Evolutionary conservation across 1,140 invertebrate species (phyloP).

Genomic region (Lucilia sericata): DNA sequence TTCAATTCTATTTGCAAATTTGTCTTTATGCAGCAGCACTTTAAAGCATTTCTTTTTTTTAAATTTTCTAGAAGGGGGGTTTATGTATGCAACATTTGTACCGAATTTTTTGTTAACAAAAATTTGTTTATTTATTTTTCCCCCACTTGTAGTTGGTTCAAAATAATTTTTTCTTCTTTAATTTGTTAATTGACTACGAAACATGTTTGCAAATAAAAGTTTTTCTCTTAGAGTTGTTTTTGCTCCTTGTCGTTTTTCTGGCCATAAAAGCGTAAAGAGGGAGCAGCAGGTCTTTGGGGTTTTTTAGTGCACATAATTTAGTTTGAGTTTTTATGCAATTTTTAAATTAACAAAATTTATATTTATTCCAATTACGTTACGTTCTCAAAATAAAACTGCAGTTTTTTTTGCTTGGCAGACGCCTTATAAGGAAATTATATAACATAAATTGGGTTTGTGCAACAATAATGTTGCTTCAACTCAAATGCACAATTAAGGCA

Average conservation of each 20-base stretch:
- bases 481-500: too few relatives aligned
- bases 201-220: constrained; percentile 10
- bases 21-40: background rate
- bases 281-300: background rate
- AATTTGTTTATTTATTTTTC: background rate
- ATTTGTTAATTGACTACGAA: constrained; percentile 27
- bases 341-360: background rate
- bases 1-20: constrained; percentile 5
- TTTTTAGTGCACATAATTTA: background rate
- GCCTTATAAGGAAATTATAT: too few relatives aligned
- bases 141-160: background rate
- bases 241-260: background rate
- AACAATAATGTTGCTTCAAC: too few relatives aligned
- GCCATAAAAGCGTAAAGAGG: background rate
- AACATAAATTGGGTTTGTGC: too few relatives aligned
- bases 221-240: background rate
- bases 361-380: background rate
- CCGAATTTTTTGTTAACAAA: background rate
- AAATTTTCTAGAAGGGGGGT: too few relatives aligned
- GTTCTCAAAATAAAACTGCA: background rate
- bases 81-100: background rate
- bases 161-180: background rate
- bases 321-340: background rate
- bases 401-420: too few relatives aligned
- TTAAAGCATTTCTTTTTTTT: background rate